These are phyloP conservation scores for Icerya purchasi DNA, from an alignment of 2,888 invertebrate genomes.

Conservation along the genomic window DNA sequence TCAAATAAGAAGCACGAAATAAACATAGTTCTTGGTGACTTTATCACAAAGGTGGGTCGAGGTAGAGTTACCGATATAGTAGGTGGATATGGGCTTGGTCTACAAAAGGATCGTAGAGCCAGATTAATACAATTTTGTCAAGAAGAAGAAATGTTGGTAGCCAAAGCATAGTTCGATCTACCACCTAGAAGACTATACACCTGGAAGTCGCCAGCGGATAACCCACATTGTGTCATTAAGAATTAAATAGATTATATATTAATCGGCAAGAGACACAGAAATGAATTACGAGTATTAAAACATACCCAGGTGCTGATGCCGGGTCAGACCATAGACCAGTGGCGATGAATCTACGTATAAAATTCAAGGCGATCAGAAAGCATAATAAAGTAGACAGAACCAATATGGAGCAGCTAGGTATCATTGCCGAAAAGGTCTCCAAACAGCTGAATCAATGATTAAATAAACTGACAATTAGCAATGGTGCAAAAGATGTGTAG, in stretches of 20 bases:
- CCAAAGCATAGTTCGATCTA: not conserved
- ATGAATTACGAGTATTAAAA: not conserved
- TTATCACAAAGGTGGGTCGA: too few relatives aligned
- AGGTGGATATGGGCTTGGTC: not conserved
- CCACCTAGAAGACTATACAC: not conserved
- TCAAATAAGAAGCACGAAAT: too few relatives aligned
- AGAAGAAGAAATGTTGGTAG: not conserved
- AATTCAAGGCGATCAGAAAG: not conserved
- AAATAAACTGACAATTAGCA: not conserved
- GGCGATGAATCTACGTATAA: not conserved
- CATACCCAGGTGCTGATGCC: not conserved
- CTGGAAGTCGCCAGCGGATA: not conserved
- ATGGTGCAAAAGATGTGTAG: not conserved
- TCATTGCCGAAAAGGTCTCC: not conserved
- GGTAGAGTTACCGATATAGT: too few relatives aligned
- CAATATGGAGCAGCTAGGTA: not conserved
- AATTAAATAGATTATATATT: not conserved
- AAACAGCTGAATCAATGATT: not conserved
- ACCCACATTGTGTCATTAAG: not conserved
- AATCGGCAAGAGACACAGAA: not conserved
- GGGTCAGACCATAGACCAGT: not conserved
- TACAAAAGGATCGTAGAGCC: not conserved
- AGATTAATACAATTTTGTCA: not conserved
- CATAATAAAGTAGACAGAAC: not conserved
- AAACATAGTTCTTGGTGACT: too few relatives aligned